Evolutionary conservation across 1,140 invertebrate genomes (phyloP).

Genomic region (Choristoneura fumiferana): DNA sequence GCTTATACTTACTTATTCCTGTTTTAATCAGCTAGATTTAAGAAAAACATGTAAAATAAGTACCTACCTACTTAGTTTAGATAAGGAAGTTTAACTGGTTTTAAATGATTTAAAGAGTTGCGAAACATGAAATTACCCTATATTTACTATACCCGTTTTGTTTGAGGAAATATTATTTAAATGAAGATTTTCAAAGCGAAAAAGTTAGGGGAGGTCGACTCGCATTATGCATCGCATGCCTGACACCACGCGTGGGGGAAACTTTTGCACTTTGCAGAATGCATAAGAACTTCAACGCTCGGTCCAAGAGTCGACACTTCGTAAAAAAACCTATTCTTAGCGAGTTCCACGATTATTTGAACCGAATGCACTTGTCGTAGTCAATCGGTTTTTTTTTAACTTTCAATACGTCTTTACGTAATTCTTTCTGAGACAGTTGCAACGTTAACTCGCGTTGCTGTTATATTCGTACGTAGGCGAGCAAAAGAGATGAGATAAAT

Average conservation of each 20-base stretch:
- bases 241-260: slow-evolving; percentile 47
- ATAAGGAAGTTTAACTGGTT: no score
- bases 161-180: slow-evolving; percentile 47
- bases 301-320: slow-evolving; percentile 24
- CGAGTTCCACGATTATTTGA: background rate
- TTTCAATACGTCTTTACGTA: no score
- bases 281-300: slow-evolving; percentile 50
- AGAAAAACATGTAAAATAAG: no score
- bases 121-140: slow-evolving; percentile 23
- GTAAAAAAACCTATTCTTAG: slow-evolving; percentile 18
- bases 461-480: slow-evolving; percentile 51
- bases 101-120: slow-evolving; percentile 17
- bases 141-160: slow-evolving; percentile 39
- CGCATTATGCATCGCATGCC: slow-evolving; percentile 48
- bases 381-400: background rate
- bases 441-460: slow-evolving; percentile 31
- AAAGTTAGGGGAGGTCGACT: slow-evolving; percentile 46
- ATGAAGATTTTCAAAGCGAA: slow-evolving; percentile 50
- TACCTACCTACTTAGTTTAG: no score
- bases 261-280: slow-evolving; percentile 68
- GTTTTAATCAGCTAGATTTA: no score
- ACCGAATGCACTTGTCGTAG: background rate
- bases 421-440: slow-evolving; percentile 1
- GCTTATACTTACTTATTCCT: no score
- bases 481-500: slow-evolving; percentile 74